Evolutionary conservation across 2,797 vertebrate species (phyloP), one percentile per base, ranked within the genome.

Genomic region (Micropoecilia bifurca): DNA sequence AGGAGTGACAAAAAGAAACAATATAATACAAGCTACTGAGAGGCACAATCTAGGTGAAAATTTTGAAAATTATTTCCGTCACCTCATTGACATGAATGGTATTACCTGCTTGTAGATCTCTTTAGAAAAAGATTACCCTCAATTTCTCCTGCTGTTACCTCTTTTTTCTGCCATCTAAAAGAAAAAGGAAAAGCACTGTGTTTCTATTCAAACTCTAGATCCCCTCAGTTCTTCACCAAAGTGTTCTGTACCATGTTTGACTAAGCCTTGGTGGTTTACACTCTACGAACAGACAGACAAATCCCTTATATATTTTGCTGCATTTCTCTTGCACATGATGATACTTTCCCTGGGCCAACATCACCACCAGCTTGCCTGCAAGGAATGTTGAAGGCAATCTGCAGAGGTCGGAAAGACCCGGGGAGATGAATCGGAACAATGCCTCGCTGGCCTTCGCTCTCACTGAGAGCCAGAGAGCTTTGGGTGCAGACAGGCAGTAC

Each of bases 341-440:
- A 71, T 75, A 41, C 73, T 81, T 77, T 71, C 82, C 74, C 76
- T 78, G 80, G 76, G 84, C 86, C 89, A 89, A 79, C 77, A 85
- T 83, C 82, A 78, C 83, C 76, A 78, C 82, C 75, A 79, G 82
- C 79, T 73, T 85, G 80, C 76, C 84, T 83, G 82, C 28, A 72
- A 83, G 86, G 89, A 85, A 80, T 48, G 80, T 80, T 75, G 87
- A 87, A 90, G 89, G 83, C 83, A 85, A 92, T 94, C 85, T 91
- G 76, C 61, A 81, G 47, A 74, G 76, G 83, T 80, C 63, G 69
- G 83, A 78, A 83, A 89, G 84, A 89, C 90, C 88, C 0, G n/a
- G 61, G 88, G 83, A 90, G 89, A 91, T 80, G 75, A 78, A 82
- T 84, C 81, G 91, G 86, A 93, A 92, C 86, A 92, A 91, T 85